Conservation (phyloP, 1,140 invertebrate genomes). For the Glossosoma conforme region DNA sequence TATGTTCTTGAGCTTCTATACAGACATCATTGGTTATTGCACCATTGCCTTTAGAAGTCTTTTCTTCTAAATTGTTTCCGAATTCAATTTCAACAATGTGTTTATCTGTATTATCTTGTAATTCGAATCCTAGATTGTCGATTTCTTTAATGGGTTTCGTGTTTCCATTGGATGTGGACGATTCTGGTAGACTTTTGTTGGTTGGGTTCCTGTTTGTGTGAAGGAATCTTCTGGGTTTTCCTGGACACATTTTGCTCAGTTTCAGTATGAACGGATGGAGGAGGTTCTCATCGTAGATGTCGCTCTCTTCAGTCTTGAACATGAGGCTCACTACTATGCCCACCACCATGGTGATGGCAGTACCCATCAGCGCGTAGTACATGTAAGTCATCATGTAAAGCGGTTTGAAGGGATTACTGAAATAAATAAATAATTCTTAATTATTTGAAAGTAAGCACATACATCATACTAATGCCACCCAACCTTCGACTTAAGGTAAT, state of each 20-base stretch:
- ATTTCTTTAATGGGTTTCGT: slow-evolving; percentile 12
- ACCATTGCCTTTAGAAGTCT: too few species aligned
- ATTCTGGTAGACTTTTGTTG: neutral
- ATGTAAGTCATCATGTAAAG: slow-evolving; percentile 69
- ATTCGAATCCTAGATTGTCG: slow-evolving; percentile 18
- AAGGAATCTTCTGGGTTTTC: slow-evolving; percentile 39
- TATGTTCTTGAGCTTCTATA: too few species aligned
- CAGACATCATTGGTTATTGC: too few species aligned
- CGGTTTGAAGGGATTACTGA: slow-evolving; percentile 51
- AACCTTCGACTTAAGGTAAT: too few species aligned
- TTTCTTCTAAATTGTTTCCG: neutral
- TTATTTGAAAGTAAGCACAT: neutral
- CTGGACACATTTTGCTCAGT: slow-evolving; percentile 53
- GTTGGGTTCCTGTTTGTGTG: neutral
- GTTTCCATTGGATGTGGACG: neutral
- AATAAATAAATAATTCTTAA: slow-evolving; percentile 33
- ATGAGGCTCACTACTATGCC: slow-evolving; percentile 61
- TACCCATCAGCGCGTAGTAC: slow-evolving; percentile 70
- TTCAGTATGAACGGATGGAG: slow-evolving; percentile 60
- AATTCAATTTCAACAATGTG: slow-evolving; percentile 14
- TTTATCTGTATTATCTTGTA: slow-evolving; percentile 8
- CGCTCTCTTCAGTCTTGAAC: slow-evolving; percentile 54
- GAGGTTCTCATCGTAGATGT: slow-evolving; percentile 62
- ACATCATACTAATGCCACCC: too few species aligned
- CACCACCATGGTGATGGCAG: slow-evolving; percentile 58